Evolutionary conservation across 1,140 invertebrate genomes (phyloP).

Genomic region (Drosophila eugracilis): DNA sequence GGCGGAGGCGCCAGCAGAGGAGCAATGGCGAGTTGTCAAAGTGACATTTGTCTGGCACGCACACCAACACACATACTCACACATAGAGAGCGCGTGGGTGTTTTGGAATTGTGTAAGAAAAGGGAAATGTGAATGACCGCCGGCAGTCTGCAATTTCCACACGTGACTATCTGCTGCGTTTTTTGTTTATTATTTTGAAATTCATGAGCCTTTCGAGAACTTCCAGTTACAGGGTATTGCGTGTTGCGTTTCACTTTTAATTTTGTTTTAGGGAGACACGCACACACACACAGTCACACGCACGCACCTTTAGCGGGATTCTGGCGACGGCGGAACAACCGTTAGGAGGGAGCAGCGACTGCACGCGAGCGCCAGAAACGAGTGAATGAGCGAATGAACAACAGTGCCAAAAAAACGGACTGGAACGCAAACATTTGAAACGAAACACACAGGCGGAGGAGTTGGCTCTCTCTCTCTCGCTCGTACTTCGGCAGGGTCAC

Average conservation of each 20-base stretch:
- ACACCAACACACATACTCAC: constrained; percentile 25
- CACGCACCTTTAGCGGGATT: constrained; percentile 55
- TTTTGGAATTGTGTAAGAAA: not conserved
- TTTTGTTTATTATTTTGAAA: no score
- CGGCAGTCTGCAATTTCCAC: constrained; percentile 66
- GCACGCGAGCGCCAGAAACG: constrained; percentile 71
- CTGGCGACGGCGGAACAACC: constrained; percentile 66
- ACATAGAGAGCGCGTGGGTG: not conserved
- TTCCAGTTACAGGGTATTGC: constrained; percentile 50
- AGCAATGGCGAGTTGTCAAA: constrained; percentile 52
- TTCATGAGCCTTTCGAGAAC: constrained; percentile 7
- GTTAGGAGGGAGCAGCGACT: constrained; percentile 72
- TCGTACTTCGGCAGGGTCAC: no score
- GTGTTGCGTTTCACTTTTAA: constrained; percentile 36
- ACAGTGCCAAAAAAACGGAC: constrained; percentile 43
- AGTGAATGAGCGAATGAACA: constrained; percentile 58
- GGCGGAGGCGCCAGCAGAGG: constrained; percentile 9
- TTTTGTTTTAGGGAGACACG: not conserved
- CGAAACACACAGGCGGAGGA: constrained; percentile 41
- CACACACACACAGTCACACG: constrained; percentile 17
- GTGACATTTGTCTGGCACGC: constrained; percentile 57
- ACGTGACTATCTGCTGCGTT: constrained; percentile 29
- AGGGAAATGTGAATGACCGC: constrained; percentile 55
- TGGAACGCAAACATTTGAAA: constrained; percentile 54
- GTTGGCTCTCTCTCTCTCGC: constrained; percentile 23